These are phyloP conservation scores for Phortica magna DNA, from an alignment of 2,888 invertebrate species.

Conservation along the genomic window DNA sequence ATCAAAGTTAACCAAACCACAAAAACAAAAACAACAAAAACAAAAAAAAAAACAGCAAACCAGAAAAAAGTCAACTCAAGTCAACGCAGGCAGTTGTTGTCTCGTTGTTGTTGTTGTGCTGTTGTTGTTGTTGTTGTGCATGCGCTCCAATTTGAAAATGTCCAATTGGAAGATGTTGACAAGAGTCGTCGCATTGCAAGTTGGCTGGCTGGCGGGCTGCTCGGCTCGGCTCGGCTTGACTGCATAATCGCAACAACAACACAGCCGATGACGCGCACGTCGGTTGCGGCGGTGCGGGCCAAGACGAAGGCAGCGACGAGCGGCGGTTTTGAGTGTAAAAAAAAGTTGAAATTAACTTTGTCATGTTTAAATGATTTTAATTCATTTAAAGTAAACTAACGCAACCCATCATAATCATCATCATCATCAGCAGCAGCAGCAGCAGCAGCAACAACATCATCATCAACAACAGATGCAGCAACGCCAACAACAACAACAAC, in stretches of 20 bases:
- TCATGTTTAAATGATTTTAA: constrained; percentile 55
- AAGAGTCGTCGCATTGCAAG: constrained; percentile 48
- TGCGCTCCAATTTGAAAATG: constrained; percentile 62
- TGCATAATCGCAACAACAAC: constrained; percentile 30
- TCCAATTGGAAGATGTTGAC: constrained; percentile 64
- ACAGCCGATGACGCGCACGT: constrained; percentile 26
- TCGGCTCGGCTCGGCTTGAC: constrained; percentile 20
- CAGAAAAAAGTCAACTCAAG: constrained; percentile 43
- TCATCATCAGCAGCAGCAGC: constrained; percentile 31
- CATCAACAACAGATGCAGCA: constrained; percentile 46
- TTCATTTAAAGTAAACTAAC: constrained; percentile 43
- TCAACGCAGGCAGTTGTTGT: constrained; percentile 25
- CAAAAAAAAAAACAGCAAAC: constrained; percentile 62
- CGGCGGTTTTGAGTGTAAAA: constrained; percentile 1
- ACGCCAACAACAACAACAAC: constrained; percentile 41
- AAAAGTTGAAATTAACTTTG: constrained; percentile 57
- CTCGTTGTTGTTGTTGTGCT: constrained; percentile 7
- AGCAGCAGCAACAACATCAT: constrained; percentile 21
- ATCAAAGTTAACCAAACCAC: constrained; percentile 72
- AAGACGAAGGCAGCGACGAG: too few relatives aligned
- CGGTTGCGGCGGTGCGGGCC: constrained; percentile 34
- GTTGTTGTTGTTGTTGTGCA: constrained; percentile 33
- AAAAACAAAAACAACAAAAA: constrained; percentile 62
- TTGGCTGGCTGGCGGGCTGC: constrained; percentile 32
- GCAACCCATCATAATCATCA: constrained; percentile 43